Conservation (phyloP, 2,113 vertebrate genomes). For the Kryptolebias marmoratus region DNA sequence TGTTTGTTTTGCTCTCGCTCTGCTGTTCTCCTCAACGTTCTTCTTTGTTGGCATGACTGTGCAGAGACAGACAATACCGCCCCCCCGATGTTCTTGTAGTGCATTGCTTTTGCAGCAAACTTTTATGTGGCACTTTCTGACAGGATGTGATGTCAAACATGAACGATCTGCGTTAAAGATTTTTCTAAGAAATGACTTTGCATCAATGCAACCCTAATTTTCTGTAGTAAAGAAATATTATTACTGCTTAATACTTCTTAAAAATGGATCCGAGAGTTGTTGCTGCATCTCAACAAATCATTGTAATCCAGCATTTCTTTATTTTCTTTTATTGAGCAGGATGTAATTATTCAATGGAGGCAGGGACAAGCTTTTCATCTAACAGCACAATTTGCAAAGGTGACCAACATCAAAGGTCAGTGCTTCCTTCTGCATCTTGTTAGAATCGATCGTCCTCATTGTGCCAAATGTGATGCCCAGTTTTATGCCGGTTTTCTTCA, state of each 20-base stretch:
- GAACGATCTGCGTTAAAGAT: too few relatives aligned
- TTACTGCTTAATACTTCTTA: neutral
- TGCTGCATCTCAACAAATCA: neutral
- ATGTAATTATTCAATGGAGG: neutral
- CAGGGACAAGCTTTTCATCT: neutral
- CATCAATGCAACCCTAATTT: too few relatives aligned
- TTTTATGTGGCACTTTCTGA: too few relatives aligned
- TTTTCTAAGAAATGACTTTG: too few relatives aligned
- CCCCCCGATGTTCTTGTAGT: too few relatives aligned
- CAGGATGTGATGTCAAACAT: too few relatives aligned
- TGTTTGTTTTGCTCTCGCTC: too few relatives aligned
- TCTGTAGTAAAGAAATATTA: neutral
- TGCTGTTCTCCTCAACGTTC: too few relatives aligned
- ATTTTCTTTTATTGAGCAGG: neutral
- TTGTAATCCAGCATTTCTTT: fast-evolving
- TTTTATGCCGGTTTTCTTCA: neutral
- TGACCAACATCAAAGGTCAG: conserved; percentile 28
- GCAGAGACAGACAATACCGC: too few relatives aligned
- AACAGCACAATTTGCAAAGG: neutral
- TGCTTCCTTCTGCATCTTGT: neutral
- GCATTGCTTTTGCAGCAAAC: too few relatives aligned
- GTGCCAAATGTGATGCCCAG: neutral
- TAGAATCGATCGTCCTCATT: conserved; percentile 9
- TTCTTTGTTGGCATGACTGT: too few relatives aligned
- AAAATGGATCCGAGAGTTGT: fast-evolving